Conservation (phyloP, 2,888 invertebrate species). For the Scaptomyza cyrtandrae region DNA sequence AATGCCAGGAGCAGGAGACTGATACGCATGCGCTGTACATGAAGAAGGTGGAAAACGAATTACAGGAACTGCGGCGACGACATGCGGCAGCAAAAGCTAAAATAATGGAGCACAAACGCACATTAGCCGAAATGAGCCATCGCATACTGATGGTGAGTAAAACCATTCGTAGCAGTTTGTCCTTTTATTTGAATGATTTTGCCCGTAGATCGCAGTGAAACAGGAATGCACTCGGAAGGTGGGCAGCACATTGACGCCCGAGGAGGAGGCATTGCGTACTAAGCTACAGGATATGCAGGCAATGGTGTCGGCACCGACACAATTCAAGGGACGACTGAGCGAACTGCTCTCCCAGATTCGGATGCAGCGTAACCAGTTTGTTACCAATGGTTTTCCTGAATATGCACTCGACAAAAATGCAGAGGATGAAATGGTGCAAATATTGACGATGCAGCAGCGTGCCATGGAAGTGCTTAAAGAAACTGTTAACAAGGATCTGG, state of each 20-base stretch:
- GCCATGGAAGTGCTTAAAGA: constrained; percentile 94
- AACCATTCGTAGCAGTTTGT: neutral
- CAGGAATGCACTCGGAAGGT: constrained; percentile 95
- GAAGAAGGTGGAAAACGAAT: constrained; percentile 91
- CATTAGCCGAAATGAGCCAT: constrained; percentile 92
- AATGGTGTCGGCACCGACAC: constrained; percentile 95
- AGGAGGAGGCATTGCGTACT: constrained; percentile 95
- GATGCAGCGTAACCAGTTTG: constrained; percentile 88
- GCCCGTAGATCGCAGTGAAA: constrained; percentile 90
- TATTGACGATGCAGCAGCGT: constrained; percentile 93
- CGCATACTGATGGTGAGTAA: constrained; percentile 90
- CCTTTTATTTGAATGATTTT: constrained; percentile 6
- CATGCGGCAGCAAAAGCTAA: constrained; percentile 92
- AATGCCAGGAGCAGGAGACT: constrained; percentile 93
- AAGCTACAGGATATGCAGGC: constrained; percentile 94
- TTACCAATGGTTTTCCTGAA: constrained; percentile 87
- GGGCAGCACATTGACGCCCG: constrained; percentile 93
- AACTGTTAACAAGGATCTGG: constrained; percentile 92
- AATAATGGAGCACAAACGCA: constrained; percentile 92
- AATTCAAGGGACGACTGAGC: constrained; percentile 96
- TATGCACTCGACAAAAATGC: constrained; percentile 92
- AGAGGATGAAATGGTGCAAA: constrained; percentile 90
- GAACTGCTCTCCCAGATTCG: constrained; percentile 95
- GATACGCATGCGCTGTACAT: constrained; percentile 92
- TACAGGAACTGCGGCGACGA: constrained; percentile 91